phyloP scores from a whole-genome alignment of 2,888 invertebrate genomes.

The Gibbula magus region DNA sequence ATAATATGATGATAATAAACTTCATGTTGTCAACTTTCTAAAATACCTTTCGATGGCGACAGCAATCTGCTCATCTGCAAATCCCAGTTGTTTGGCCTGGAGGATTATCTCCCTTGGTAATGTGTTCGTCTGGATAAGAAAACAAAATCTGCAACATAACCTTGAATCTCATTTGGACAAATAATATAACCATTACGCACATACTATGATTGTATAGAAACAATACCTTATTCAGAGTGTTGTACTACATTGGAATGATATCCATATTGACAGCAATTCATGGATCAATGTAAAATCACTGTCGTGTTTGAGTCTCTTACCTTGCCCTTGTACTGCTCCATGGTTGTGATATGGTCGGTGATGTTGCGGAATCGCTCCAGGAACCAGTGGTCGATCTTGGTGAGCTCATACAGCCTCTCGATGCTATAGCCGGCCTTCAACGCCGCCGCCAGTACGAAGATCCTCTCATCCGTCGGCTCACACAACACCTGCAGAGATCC shows the following conservation, averaged over 20 bases:
- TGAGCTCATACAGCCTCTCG: conserved; percentile 90
- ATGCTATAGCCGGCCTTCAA: conserved; percentile 85
- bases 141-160: not conserved
- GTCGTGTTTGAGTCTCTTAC: conserved; percentile 36
- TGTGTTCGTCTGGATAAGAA: conserved; percentile 47
- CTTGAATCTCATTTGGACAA: not conserved
- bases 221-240: not conserved
- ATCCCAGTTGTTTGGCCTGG: conserved; percentile 93
- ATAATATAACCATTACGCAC: not conserved
- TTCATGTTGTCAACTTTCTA: too few relatives aligned
- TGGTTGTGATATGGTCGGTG: conserved; percentile 82
- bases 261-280: too few relatives aligned
- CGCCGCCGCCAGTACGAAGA: conserved; percentile 96
- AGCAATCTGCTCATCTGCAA: conserved; percentile 97
- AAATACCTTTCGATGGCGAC: conserved; percentile 75
- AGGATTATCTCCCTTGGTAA: conserved; percentile 79
- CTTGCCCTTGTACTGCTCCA: conserved; percentile 79
- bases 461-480: conserved; percentile 96
- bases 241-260: too few relatives aligned
- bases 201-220: not conserved
- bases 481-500: conserved; percentile 81
- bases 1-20: too few relatives aligned
- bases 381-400: conserved; percentile 98
- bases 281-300: too few relatives aligned
- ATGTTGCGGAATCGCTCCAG: conserved; percentile 95